Base-by-base conservation (phyloP, 2,797 vertebrate species). In the Iguana delicatissima region DNA sequence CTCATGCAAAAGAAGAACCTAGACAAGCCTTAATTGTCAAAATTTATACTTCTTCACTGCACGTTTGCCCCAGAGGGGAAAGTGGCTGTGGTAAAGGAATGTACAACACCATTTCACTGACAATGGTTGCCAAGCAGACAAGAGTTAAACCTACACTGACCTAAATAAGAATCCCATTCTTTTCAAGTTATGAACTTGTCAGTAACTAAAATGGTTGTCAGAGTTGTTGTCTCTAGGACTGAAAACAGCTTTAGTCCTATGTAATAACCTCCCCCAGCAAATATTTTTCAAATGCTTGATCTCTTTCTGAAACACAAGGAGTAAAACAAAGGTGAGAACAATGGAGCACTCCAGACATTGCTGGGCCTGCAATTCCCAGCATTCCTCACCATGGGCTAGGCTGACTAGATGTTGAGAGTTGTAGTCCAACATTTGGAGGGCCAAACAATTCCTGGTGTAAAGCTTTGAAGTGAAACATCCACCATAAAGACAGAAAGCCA, bases 401-500 rank as follows among this genome's bases (percentile, higher is more conserved):
- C 64, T 69, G 26, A 8, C 29, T 29, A 69, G 26, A 26, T 32
- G 29, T 10, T 32, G 32, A 8, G 29, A 69, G 10, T 32, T 69
- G 29, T 29, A 32, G 67, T 32, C 2, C 32, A 69, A 69, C 32
- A 32, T 69, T 10, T 32, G 29, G 67, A 69, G 6, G 2, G 67
- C 67, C 67, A 69, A 69, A 32, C 29, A 32, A 69, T 69, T 32
- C 67, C 67, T 69, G 81, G 69, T 92, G 50, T 86, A 72, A 81
- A 92, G 80, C 92, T 96, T 85, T 90, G 92, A 93, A 92, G 73
- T 57, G 92, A 92, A 89, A 92, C 84, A 93, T 86, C 87, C 67
- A 95, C 93, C 88, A 92, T 92, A 89, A 93, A 89, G 92, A 93
- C 0, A 29, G 79, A 89, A 69, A 92, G 77, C 59, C 26, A 69